Evolutionary conservation across 2,797 vertebrate species (phyloP).

Genomic region (Phaenicophaeus curvirostris): DNA sequence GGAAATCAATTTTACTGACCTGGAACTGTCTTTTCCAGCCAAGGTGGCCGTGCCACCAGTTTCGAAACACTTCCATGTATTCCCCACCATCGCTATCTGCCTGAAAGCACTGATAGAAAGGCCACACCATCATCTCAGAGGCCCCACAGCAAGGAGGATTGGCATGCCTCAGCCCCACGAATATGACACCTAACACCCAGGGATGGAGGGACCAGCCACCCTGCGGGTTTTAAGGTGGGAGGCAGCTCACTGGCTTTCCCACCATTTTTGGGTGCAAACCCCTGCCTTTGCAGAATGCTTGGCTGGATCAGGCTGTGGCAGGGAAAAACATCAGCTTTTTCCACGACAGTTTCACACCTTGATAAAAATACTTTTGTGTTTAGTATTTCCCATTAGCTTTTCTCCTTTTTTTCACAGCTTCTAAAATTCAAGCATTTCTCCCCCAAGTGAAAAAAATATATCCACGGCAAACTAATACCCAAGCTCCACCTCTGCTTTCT

Average conservation of each 20-base stretch:
- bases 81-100: neutral
- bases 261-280: neutral
- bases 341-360: neutral
- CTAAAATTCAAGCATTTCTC: neutral
- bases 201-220: fast-evolving
- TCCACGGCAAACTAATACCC: neutral
- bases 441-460: neutral
- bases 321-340: neutral
- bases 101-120: neutral
- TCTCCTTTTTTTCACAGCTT: neutral
- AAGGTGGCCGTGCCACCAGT: neutral
- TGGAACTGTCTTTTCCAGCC: neutral
- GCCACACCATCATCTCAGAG: fast-evolving
- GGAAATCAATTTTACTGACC: neutral
- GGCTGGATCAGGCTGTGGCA: neutral
- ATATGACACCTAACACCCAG: neutral
- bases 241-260: neutral
- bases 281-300: neutral
- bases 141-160: fast-evolving
- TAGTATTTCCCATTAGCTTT: neutral
- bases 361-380: fast-evolving
- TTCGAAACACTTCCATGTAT: neutral
- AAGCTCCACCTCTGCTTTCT: neutral
- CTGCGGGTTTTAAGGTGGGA: fast-evolving
- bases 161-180: fast-evolving